Base-by-base conservation (phyloP, 2,888 invertebrate species). In the Salticus scenicus region DNA sequence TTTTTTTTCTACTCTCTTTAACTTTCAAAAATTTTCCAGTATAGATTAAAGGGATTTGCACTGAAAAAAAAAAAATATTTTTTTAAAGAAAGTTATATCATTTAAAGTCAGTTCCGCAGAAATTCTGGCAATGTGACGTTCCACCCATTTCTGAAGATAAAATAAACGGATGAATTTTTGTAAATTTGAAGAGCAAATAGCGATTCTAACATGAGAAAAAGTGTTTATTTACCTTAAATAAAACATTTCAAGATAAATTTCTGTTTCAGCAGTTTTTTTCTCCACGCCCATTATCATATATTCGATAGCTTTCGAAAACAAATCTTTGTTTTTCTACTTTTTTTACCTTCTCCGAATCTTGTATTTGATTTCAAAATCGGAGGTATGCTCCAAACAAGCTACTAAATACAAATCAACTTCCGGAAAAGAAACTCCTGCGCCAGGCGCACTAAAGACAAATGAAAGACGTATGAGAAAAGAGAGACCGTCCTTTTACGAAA, bases 401-500 rank as follows among this genome's bases (percentile, higher is more conserved):
- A 66, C 72, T 70, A 42, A 66, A 80, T 66, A 79, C 71, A 80
- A 80, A 80, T 72, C 79, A 63, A 80, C 42, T 24, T 57, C 31
- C 71, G 14, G 47, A 47, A 78, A 78, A 78, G 70, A 41, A 57
- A 27, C 64, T 77, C 42, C 41, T 33, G 69, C 14, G 33, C 24
- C 14, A n/a, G 42, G 30, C 69, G 67, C 74, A 51, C 66, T 67
- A 80, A 73, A 73, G 71, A 73, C 72, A 80, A 80, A 73, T 73
- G 72, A 66, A 73, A 73, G 71, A 79, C 31, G 78, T n/a, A 20
- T 20, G 63, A 28, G 17, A 66, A 75, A 20, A 27, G 42, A n/a
- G n/a, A 47, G 17, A 47, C 42, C 37, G 37, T 37, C 37, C 37
- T 37, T 10, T 37, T 37, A 37, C 37, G 37, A 37, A 37, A 37